Conservation (phyloP, 2,113 vertebrate species). For the Myotis brandtii region DNA sequence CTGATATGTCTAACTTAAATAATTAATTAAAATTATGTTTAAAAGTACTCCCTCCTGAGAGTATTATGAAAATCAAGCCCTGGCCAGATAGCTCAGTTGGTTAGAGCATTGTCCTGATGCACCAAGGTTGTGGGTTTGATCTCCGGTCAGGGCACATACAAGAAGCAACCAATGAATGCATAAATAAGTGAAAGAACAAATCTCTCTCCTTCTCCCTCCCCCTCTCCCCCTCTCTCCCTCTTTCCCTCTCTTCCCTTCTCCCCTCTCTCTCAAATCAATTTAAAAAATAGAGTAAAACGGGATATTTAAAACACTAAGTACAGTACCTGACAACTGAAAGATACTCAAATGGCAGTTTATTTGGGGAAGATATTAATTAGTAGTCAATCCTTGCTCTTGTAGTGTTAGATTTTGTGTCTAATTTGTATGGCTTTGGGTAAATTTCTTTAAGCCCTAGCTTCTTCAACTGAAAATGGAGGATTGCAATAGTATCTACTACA, state of each 20-base stretch:
- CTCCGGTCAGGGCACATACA: not conserved
- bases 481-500: not conserved
- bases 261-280: not conserved
- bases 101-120: not conserved
- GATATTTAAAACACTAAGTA: slow-evolving; percentile 29
- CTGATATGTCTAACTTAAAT: not conserved
- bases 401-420: slow-evolving; percentile 7
- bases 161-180: not conserved
- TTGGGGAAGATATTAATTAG: slow-evolving; percentile 5
- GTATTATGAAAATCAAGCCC: not conserved
- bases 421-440: not conserved
- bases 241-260: too few species aligned
- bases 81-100: not conserved
- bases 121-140: not conserved
- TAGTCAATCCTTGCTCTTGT: not conserved
- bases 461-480: not conserved
- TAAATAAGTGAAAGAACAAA: not conserved
- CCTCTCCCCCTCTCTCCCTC: too few species aligned
- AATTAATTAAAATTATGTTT: slow-evolving; percentile 37
- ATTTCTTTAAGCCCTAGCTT: slow-evolving; percentile 18
- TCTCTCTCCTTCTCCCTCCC: too few species aligned
- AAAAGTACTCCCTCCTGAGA: not conserved
- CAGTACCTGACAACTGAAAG: not conserved
- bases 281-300: slow-evolving; percentile 9
- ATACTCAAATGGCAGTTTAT: not conserved